Percentiles rank a stretch among this genome's conserved stretches.
phyloP scores from a whole-genome alignment of 1,140 invertebrate species.

The Apocrypta bakeri region DNA sequence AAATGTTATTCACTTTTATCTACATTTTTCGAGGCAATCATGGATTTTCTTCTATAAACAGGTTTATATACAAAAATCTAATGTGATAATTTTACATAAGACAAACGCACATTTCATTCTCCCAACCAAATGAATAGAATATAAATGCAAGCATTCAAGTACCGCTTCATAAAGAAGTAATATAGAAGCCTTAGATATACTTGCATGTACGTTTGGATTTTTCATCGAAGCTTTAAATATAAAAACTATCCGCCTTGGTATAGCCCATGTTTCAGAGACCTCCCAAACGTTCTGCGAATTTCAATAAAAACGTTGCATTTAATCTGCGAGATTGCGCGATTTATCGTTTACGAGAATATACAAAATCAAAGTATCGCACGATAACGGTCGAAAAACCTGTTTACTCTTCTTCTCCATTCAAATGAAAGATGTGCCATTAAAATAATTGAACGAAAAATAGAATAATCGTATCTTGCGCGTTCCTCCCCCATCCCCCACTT shows the following conservation, averaged over 20 bases:
- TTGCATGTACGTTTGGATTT: not conserved
- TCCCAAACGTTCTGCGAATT: not conserved
- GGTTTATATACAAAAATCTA: not conserved
- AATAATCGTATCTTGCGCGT: not conserved
- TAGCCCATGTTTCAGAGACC: not conserved
- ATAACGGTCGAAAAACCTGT: not conserved
- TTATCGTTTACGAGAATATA: not conserved
- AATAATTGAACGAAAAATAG: constrained; percentile 10
- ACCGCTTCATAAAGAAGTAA: not conserved
- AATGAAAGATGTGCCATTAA: not conserved
- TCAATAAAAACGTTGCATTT: not conserved
- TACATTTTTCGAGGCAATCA: not conserved
- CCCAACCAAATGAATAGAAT: not conserved
- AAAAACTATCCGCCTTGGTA: not conserved
- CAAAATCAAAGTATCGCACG: not conserved
- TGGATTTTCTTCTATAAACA: not conserved
- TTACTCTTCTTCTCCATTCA: not conserved
- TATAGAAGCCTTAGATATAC: not conserved
- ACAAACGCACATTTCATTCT: constrained; percentile 36
- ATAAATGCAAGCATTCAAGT: not conserved
- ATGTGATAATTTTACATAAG: not conserved
- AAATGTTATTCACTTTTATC: not conserved
- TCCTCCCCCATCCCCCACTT: too few relatives aligned
- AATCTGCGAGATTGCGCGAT: not conserved
- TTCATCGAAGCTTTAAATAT: not conserved